Percentiles rank a stretch among this genome's conserved stretches.
Conservation (phyloP, 2,113 vertebrate genomes). For the Mobula birostris region DNA sequence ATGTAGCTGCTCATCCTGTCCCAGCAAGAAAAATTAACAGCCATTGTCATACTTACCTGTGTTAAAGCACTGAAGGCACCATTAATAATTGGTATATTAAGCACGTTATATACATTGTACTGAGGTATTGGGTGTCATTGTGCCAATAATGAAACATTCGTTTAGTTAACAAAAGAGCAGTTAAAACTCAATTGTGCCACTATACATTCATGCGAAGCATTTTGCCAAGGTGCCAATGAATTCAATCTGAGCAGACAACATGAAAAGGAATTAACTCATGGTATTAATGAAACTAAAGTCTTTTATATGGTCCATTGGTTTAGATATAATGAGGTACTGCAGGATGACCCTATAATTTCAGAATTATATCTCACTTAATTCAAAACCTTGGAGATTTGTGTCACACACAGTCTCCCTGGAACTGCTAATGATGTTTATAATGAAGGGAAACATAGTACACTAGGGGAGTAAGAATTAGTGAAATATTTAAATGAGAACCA, state of each 20-base stretch:
- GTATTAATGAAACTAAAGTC: neutral
- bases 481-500: conserved; percentile 9
- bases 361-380: conserved; percentile 15
- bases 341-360: neutral
- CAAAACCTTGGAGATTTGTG: neutral
- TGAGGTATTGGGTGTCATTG: neutral
- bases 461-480: neutral
- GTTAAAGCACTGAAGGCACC: neutral
- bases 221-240: neutral
- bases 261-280: neutral
- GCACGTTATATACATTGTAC: neutral
- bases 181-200: neutral
- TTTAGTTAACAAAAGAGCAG: neutral
- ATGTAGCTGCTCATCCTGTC: neutral
- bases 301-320: neutral
- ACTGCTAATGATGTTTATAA: conserved; percentile 19
- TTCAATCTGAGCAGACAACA: neutral
- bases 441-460: neutral
- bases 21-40: neutral
- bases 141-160: neutral
- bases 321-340: neutral
- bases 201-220: neutral
- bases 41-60: neutral
- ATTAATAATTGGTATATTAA: neutral
- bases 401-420: neutral